These are phyloP conservation scores for Argyresthia goedartella DNA, from an alignment of 2,888 invertebrate species.

Conservation along the genomic window DNA sequence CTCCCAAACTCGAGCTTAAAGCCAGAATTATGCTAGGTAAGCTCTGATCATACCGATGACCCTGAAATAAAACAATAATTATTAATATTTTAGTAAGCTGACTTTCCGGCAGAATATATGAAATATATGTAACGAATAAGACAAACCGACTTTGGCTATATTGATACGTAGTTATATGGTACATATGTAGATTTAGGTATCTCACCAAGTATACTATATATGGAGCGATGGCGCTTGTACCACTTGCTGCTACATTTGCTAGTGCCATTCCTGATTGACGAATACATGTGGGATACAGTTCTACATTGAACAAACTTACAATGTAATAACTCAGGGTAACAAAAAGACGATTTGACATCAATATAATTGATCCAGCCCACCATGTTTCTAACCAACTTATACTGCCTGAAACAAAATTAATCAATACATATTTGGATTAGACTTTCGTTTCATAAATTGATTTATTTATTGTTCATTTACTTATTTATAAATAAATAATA, in stretches of 20 bases:
- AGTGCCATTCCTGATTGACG: constrained; percentile 75
- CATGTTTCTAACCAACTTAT: constrained; percentile 19
- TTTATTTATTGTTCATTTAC: background rate
- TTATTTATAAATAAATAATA: too few relatives aligned
- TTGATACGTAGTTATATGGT: background rate
- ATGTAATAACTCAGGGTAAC: constrained; percentile 70
- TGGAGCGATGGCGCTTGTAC: constrained; percentile 68
- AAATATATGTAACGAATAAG: constrained; percentile 17
- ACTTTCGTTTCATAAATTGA: too few relatives aligned
- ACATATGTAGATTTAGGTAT: constrained; percentile 1
- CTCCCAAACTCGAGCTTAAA: constrained; percentile 47
- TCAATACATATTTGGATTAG: background rate
- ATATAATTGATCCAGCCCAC: constrained; percentile 40
- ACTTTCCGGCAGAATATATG: too few relatives aligned
- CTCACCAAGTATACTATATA: constrained; percentile 72
- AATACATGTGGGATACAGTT: constrained; percentile 76
- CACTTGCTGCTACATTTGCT: constrained; percentile 67
- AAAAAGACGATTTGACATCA: constrained; percentile 59
- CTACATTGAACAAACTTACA: constrained; percentile 72
- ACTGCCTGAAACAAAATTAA: constrained; percentile 8
- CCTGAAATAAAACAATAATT: constrained; percentile 26
- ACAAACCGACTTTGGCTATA: constrained; percentile 34
- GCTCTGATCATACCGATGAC: constrained; percentile 26
- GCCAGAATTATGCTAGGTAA: constrained; percentile 32
- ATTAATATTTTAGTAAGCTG: too few relatives aligned